phyloP scores from a whole-genome alignment of 2,888 invertebrate genomes.

The Podabrus alpinus region DNA sequence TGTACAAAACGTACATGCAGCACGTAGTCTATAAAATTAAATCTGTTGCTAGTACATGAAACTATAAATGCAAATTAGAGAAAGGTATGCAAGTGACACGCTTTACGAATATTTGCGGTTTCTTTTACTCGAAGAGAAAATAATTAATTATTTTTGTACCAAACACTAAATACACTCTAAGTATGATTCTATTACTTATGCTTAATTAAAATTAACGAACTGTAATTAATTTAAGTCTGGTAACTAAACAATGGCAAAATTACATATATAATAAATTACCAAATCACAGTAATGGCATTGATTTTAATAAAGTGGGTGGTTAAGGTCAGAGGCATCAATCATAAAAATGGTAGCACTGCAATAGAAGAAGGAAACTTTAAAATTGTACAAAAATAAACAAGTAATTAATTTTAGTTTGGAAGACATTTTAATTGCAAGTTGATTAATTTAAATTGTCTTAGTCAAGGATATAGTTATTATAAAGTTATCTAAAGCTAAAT shows the following conservation, averaged over 20 bases:
- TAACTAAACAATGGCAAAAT: neutral
- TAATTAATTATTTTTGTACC: neutral
- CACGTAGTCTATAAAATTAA: slow-evolving; percentile 1
- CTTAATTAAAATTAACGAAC: neutral
- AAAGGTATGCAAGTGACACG: slow-evolving; percentile 11
- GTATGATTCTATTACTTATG: neutral
- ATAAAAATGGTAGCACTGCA: neutral
- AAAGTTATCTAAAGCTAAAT: neutral
- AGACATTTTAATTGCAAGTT: neutral
- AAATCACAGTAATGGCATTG: neutral
- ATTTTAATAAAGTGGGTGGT: neutral
- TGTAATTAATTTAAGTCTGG: neutral
- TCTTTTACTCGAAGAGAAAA: slow-evolving; percentile 3
- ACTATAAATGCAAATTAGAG: slow-evolving; percentile 17
- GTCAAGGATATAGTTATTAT: neutral
- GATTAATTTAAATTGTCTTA: neutral
- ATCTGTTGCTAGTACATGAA: neutral
- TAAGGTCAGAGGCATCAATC: neutral
- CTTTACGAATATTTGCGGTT: slow-evolving; percentile 1
- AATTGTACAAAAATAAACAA: neutral
- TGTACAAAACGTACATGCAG: neutral
- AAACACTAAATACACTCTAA: neutral
- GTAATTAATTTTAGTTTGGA: neutral
- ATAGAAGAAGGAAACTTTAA: neutral
- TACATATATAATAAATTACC: neutral